phyloP scores from a whole-genome alignment of 2,797 vertebrate species.

The Tragopan temminckii region DNA sequence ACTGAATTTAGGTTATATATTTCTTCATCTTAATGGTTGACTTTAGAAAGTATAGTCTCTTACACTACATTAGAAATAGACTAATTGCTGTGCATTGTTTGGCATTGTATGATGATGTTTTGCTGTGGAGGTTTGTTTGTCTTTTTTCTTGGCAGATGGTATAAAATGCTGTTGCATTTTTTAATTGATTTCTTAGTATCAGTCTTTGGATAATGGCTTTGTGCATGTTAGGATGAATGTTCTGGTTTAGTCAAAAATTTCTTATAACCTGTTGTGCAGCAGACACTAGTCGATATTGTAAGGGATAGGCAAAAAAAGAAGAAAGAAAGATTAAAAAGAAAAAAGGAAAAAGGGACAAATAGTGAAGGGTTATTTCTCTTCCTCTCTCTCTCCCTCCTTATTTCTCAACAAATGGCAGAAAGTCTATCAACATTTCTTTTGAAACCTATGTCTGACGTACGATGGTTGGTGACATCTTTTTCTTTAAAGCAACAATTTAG shows the following conservation, averaged over 20 bases:
- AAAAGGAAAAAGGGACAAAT: neutral
- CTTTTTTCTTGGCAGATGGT: neutral
- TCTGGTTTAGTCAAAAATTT: neutral
- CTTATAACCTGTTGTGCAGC: neutral
- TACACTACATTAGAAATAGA: neutral
- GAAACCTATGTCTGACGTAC: neutral
- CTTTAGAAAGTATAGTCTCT: neutral
- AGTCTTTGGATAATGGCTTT: neutral
- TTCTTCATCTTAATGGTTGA: neutral
- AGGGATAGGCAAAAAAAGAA: neutral
- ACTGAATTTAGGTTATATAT: neutral
- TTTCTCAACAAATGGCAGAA: neutral
- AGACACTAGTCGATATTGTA: neutral
- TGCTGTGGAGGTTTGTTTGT: accelerated
- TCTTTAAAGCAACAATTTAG: neutral
- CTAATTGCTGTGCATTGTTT: neutral
- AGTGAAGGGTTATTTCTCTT: neutral
- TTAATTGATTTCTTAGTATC: neutral
- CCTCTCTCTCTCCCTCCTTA: too few relatives aligned
- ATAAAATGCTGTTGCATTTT: neutral
- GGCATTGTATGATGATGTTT: neutral
- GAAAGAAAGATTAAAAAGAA: neutral
- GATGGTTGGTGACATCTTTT: neutral
- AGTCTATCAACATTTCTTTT: neutral
- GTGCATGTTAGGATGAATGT: neutral